Evolutionary conservation across 2,113 vertebrate species (phyloP).

Genomic region (Clarias macrocephalus): DNA sequence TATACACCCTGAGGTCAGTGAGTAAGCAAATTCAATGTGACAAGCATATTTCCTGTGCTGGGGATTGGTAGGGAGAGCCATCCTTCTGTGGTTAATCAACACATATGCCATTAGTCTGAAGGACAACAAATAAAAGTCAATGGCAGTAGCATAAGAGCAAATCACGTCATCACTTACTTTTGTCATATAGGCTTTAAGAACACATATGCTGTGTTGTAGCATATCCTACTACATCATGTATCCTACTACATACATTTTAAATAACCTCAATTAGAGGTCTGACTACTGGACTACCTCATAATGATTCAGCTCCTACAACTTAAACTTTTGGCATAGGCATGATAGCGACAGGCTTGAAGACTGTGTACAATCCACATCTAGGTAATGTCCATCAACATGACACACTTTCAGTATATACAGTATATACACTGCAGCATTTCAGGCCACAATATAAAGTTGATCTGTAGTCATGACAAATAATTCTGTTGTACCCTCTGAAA

Average conservation of each 20-base stretch:
- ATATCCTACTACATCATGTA: background rate
- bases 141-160: background rate
- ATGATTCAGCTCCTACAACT: background rate
- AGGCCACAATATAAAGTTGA: background rate
- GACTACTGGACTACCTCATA: background rate
- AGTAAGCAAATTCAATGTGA: constrained; percentile 1
- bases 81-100: background rate
- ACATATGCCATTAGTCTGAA: background rate
- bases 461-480: background rate
- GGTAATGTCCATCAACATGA: background rate
- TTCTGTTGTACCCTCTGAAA: background rate
- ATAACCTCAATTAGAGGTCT: background rate
- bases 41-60: constrained; percentile 29
- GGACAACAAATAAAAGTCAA: background rate
- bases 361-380: background rate
- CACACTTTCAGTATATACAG: background rate
- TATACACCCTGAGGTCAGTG: constrained; percentile 1
- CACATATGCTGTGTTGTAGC: background rate
- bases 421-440: too few relatives aligned
- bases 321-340: background rate
- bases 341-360: background rate
- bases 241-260: background rate
- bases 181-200: background rate
- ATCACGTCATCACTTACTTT: background rate
- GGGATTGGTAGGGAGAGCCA: background rate